Percentiles rank a stretch among this genome's conserved stretches.
These are phyloP conservation scores for Ennomos erosarius DNA, from an alignment of 2,888 invertebrate species.

Conservation along the genomic window DNA sequence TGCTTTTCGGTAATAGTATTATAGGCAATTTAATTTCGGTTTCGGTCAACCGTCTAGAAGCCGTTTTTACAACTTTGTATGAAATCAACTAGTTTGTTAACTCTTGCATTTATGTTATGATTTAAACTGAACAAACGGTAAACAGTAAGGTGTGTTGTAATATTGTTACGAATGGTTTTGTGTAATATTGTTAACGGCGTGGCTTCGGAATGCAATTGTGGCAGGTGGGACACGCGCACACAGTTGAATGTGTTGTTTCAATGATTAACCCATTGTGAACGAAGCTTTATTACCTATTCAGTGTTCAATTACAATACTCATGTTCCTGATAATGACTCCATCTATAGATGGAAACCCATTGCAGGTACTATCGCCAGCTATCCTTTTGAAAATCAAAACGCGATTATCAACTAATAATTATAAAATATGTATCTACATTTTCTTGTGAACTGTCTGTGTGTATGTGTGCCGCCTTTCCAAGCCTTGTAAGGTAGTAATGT, in stretches of 20 bases:
- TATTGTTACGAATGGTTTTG: conserved; percentile 16
- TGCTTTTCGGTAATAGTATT: too few species aligned
- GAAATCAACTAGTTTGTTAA: conserved; percentile 11
- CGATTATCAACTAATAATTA: too few species aligned
- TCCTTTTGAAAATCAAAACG: too few species aligned
- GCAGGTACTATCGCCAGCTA: too few species aligned
- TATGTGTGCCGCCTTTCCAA: conserved; percentile 27
- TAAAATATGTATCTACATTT: neutral
- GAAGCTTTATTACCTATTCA: neutral
- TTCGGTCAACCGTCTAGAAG: neutral
- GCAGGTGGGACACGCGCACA: conserved; percentile 17
- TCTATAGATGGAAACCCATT: too few species aligned
- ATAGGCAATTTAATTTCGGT: too few species aligned
- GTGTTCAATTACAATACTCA: too few species aligned
- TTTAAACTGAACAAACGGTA: conserved; percentile 7
- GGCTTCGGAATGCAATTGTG: conserved; percentile 40
- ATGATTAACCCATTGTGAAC: conserved; percentile 4
- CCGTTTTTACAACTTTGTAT: neutral
- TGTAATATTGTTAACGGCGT: conserved; percentile 49
- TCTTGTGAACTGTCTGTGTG: conserved; percentile 7
- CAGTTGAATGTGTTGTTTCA: neutral
- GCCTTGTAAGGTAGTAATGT: conserved; percentile 55
- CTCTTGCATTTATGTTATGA: conserved; percentile 25
- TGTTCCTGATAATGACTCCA: too few species aligned
- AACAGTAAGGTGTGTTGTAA: conserved; percentile 7